These are phyloP conservation scores for Gallinago jamesoni DNA, from an alignment of 2,113 vertebrate genomes.

Conservation along the genomic window DNA sequence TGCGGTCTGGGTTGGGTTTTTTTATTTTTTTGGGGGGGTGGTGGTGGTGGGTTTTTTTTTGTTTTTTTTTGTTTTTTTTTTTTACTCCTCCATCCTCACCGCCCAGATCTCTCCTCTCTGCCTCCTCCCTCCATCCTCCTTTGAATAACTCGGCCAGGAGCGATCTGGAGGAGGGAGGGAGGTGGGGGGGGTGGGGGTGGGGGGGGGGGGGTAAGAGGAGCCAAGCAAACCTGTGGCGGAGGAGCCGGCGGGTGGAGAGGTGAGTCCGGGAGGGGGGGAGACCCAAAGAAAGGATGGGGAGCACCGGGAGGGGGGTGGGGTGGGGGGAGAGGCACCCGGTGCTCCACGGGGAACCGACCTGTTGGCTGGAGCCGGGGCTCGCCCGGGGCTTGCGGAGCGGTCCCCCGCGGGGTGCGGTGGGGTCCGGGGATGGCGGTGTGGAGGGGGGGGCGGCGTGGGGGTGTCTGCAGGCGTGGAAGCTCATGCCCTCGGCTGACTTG, in stretches of 20 bases:
- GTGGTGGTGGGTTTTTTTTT: neutral
- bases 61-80: neutral
- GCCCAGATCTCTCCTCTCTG: no score
- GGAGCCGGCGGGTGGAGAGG: slow-evolving; percentile 33
- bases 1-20: neutral
- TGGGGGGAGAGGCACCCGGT: neutral
- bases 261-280: neutral
- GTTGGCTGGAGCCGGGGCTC: neutral
- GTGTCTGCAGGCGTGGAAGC: neutral
- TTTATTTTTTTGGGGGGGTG: neutral
- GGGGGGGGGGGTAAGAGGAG: neutral
- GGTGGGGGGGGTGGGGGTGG: neutral
- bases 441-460: no score
- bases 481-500: neutral
- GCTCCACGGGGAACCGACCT: neutral
- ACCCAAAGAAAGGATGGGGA: neutral
- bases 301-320: neutral
- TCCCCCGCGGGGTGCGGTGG: neutral
- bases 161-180: no score
- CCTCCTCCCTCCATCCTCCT: no score
- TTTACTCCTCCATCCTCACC: no score
- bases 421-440: neutral
- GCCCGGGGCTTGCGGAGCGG: neutral
- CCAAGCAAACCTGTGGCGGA: slow-evolving; percentile 34
- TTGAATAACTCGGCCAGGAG: no score